Base-by-base conservation (phyloP, 2,888 invertebrate genomes). In the Adineta ricciae region DNA sequence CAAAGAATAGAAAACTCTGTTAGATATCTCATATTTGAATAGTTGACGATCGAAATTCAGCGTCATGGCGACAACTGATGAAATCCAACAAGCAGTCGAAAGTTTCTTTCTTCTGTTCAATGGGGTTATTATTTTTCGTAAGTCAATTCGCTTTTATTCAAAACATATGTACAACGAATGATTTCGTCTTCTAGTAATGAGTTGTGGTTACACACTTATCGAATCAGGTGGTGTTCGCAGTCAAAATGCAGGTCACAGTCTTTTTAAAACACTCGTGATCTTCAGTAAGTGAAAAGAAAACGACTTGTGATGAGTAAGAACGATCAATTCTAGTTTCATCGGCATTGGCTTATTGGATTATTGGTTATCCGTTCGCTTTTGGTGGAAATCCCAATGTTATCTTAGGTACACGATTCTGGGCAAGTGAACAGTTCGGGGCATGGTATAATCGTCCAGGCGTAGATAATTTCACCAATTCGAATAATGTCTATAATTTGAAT, bases 191-290 rank as follows among this genome's bases (percentile, higher is more conserved):
- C 11, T 78, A 78, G 78, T 78, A 41, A 78, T 78, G 78, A 78
- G 78, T 41, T 78, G 78, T 78, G 83, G 83, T 83, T 83, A 83
- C 21, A 52, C 52, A 36, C 52, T 83, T 19, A 83, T 83, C 50
- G 83, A 83, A 83, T 83, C 50, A 41, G 83, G 83, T 50, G 49
- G 50, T 32, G 49, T 52, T 41, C 36, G 83, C 49, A 83, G 83
- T 52, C 83, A 83, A 83, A 83, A 83, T 83, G 83, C 83, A 27
- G 83, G 49, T n/a, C 83, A 83, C 50, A 50, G 50, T 21, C 21
- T 83, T 27, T 83, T 52, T 32, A 83, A 83, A 83, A 50, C 52
- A 36, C 49, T 52, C 32, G 11, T 83, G 7, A 36, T 83, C 27
- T 50, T 52, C 11, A 52, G 83, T 83, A 52, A 41, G 49, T 83